Evolutionary conservation across 1,140 invertebrate species (phyloP).

Genomic region (Coelopa frigida): DNA sequence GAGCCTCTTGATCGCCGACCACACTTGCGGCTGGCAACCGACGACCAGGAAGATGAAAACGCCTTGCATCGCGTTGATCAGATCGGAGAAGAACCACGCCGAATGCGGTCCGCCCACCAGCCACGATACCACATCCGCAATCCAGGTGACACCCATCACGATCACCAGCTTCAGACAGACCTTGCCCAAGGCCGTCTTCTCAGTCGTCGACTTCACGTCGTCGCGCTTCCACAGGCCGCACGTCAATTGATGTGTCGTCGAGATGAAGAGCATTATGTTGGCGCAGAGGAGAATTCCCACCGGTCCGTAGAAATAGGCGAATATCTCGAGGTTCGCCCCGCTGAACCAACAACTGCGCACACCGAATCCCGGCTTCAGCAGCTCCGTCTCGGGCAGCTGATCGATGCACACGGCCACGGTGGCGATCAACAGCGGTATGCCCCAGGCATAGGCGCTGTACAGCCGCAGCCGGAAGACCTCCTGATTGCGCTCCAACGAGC

Average conservation of each 20-base stretch:
- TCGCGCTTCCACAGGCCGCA: conserved; percentile 81
- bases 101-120: conserved; percentile 65
- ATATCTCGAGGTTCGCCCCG: conserved; percentile 64
- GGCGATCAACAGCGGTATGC: conserved; percentile 64
- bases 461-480: conserved; percentile 65
- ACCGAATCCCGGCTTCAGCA: conserved; percentile 65
- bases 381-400: conserved; percentile 46
- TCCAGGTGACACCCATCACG: conserved; percentile 80
- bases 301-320: conserved; percentile 76
- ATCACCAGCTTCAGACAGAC: conserved; percentile 77
- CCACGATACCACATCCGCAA: conserved; percentile 70
- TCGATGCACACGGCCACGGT: conserved; percentile 63
- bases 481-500: conserved; percentile 73
- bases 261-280: conserved; percentile 69
- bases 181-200: conserved; percentile 67
- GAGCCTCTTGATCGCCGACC: conserved; percentile 59
- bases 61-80: conserved; percentile 77
- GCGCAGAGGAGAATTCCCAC: conserved; percentile 66
- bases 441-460: conserved; percentile 75
- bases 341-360: conserved; percentile 72
- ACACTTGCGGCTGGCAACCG: conserved; percentile 76
- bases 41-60: conserved; percentile 85
- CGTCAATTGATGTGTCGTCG: conserved; percentile 74
- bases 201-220: conserved; percentile 77
- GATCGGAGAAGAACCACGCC: conserved; percentile 71